Base-by-base conservation (phyloP, 1,140 invertebrate species). In the Orchestia grillus region DNA sequence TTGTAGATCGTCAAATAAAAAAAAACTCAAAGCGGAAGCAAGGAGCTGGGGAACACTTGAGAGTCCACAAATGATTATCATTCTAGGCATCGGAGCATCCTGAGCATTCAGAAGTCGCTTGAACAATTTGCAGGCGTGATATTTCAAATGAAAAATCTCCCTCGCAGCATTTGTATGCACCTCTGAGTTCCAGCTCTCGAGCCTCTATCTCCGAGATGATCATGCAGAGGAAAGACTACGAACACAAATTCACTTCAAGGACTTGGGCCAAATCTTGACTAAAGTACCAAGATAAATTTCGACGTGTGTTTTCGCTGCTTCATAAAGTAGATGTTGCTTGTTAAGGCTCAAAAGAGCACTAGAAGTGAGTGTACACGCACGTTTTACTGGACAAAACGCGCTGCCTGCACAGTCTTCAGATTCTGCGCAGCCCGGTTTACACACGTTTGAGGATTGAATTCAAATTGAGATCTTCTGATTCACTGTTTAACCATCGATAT, bases 131-230 rank as follows among this genome's bases (percentile, higher is more conserved):
- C 43, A 90, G 15, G 41, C 88, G 88, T 90, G 43, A 43, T 90
- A 90, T 90, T 90, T 90, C 88, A 90, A 90, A 90, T 90, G 43
- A 90, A 90, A 90, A 90, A 44, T 15, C 88, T 42, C 42, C 41
- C 88, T 36, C 11, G 36, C 0, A 42, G 43, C 88, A 90, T 90
- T 90, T 90, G 88, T 90, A 90, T 90, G 88, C 88, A 90, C 88
- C 41, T 90, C 88, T 41, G 88, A 90, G 88, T 44, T 42, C 41
- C 6, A 90, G 88, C 88, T 90, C 36, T 90, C 88, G 43, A 19
- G 88, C 88, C 88, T 77, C 28, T 90, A 90, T 90, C 88, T 90
- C 88, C 41, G 28, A 41, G 88, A 90, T 90, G 88, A 90, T 90
- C 88, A 44, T 42, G 88, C 88, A 90, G 28, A 41, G 88, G 36